Evolutionary conservation across 2,797 vertebrate species (phyloP), one percentile per base, ranked within the genome.

Genomic region (Rhincodon typus): DNA sequence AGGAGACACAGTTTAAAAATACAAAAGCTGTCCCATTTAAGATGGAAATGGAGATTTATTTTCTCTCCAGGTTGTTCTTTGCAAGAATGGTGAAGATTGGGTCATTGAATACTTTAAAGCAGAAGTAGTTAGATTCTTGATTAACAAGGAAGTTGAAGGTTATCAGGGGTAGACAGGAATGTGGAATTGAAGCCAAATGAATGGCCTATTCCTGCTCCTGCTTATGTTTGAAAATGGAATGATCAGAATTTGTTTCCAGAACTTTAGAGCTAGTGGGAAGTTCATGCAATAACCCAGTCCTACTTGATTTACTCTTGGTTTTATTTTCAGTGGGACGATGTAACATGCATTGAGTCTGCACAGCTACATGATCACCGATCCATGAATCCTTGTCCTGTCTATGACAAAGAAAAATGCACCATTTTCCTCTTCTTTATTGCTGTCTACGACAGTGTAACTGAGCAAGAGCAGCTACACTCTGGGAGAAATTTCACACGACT

Each of bases 381-480:
- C 57, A 98, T 98, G 97, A 98, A 97, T 96, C 97, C 97, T 0
- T 97, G 97, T 95, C 97, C 97, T 0, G 95, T 98, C 62, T 97
- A 97, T 0, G 97, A 98, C 0, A 96, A 97, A 96, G 95, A 96
- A 66, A 97, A 93, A 0, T 96, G 96, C n/a, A 97, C 96, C 38
- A 67, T 98, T n/a, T 96, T 97, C 96, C 97, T 98, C 87, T 97
- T 98, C 96, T 98, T 98, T 96, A 97, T 97, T 3, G 97, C 97
- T 0, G 0, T 98, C 30, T 96, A 94, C 0, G 96, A 96, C 12
- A 96, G 96, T 42, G 82, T 97, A 4, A 97, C 97, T 0, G 97
- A 98, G 96, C 57, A 96, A 10, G 79, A 97, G 8, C 98, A 98
- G 96, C 96, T 97, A 74, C 96, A n/a, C 23, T 97, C 96, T 12